A percentile compares a stretch with the other conserved stretches of the same genome.
These are phyloP conservation scores for Salminus brasiliensis DNA, from an alignment of 2,113 vertebrate genomes.

Conservation along the genomic window DNA sequence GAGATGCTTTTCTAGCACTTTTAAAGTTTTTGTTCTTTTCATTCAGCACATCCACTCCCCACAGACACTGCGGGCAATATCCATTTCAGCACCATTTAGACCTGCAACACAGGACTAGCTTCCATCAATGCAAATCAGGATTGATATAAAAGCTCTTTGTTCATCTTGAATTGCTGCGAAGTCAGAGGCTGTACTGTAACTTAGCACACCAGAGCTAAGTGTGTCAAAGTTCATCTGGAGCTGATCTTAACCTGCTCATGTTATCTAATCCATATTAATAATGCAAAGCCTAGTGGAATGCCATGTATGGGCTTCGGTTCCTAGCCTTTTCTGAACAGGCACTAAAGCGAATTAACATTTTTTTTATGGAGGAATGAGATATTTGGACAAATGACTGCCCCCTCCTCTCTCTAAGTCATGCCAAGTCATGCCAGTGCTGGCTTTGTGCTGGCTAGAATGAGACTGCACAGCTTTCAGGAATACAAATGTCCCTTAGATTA, in stretches of 20 bases:
- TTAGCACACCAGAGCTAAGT: neutral
- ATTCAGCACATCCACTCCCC: neutral
- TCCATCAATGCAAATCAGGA: neutral
- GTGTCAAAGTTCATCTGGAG: slow-evolving; percentile 24
- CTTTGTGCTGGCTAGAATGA: neutral
- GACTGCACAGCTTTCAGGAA: slow-evolving; percentile 17
- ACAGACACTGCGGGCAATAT: neutral
- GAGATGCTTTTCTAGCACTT: neutral
- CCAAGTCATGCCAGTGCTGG: neutral
- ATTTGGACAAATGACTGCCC: neutral
- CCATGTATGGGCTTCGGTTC: neutral
- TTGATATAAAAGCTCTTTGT: neutral
- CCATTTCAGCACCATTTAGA: slow-evolving; percentile 6
- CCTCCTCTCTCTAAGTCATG: neutral
- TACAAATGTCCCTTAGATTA: slow-evolving; percentile 22
- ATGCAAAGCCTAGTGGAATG: slow-evolving; percentile 19
- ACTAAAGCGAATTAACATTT: neutral
- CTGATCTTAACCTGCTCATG: neutral
- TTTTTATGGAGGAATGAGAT: neutral
- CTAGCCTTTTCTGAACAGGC: neutral
- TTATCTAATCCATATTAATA: slow-evolving; percentile 20
- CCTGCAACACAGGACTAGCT: neutral
- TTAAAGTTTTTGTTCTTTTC: neutral
- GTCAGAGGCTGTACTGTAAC: neutral
- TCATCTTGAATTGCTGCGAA: neutral